Percentiles rank a stretch among this genome's conserved stretches.
Conservation (phyloP, 2,888 invertebrate species). For the Aphidoletes aphidimyza region DNA sequence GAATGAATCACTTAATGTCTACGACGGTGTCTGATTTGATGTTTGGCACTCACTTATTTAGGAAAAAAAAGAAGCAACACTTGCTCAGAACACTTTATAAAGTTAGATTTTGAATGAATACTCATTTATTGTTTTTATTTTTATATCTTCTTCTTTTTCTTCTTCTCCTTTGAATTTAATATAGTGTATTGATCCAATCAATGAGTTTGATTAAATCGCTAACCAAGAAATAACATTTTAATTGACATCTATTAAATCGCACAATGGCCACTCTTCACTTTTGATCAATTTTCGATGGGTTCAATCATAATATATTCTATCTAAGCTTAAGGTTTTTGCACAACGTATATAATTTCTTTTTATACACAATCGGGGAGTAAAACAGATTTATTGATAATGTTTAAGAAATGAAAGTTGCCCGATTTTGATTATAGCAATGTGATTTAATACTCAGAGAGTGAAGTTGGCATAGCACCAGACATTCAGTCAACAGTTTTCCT, state of each 20-base stretch:
- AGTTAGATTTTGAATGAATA: too few species aligned
- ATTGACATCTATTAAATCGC: constrained; percentile 41
- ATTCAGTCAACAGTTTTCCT: too few species aligned
- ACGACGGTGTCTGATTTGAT: neutral
- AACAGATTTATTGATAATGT: neutral
- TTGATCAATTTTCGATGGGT: constrained; percentile 12
- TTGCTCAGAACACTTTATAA: neutral
- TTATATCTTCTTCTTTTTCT: neutral
- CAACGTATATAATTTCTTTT: neutral
- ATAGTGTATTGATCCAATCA: neutral
- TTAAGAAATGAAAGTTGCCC: too few species aligned
- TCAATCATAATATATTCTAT: neutral
- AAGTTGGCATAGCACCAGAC: too few species aligned
- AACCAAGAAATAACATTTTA: constrained; percentile 19
- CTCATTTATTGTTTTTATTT: too few species aligned
- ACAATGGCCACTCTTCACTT: neutral
- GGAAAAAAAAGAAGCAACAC: neutral
- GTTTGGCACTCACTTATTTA: constrained; percentile 19
- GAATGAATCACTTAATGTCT: neutral
- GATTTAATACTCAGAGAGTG: too few species aligned
- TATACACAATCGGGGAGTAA: neutral
- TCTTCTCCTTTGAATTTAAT: neutral
- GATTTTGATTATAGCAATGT: too few species aligned
- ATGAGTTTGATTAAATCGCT: neutral
- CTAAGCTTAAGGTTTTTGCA: neutral